Evolutionary conservation across 1,140 invertebrate genomes (phyloP), one percentile per base, ranked within the genome.

Genomic region (Drosophila obscura): DNA sequence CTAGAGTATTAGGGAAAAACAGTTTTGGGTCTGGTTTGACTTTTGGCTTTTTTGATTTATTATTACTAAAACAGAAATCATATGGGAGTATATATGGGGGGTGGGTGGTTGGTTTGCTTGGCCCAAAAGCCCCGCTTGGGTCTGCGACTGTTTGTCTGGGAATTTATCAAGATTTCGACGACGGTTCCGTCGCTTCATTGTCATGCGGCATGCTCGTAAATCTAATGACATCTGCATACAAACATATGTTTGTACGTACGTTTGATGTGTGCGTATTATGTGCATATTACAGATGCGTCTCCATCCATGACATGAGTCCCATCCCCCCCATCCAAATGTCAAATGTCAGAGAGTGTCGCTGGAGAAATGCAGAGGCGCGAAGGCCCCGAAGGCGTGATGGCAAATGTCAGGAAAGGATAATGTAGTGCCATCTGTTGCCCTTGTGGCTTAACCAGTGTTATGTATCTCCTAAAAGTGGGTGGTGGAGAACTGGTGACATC

Each of bases 271-370:
- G 62, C 62, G 62, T 63, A 67, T 69, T 49, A 41, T 49, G 51
- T 69, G 67, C 64, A 69, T 69, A 58, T 69, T 69, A 58, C 67
- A 69, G 65, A 69, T 69, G 64, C 65, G 35, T 43, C 63, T 68
- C 35, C 35, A 44, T 39, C 26, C 50, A 28, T 64, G 24, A 15
- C 15, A 39, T 11, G 1, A 13, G 11, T 39, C 35, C 11, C 11
- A 39, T 13, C 4, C 11, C 5, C 5, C 26, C 26, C 43, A 55
- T 24, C 41, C 16, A 28, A 57, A 69, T 48, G 61, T 28, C 26
- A 60, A 48, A 64, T 69, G 64, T 69, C 67, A 69, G 44, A 39
- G 35, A 11, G 35, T 46, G 67, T 58, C 67, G 69, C 58, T 50
- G 26, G 67, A 39, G 35, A 24, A 48, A 69, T 58, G 67, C 52